phyloP scores from a whole-genome alignment of 1,140 invertebrate species.

The Trichonephila clavata region DNA sequence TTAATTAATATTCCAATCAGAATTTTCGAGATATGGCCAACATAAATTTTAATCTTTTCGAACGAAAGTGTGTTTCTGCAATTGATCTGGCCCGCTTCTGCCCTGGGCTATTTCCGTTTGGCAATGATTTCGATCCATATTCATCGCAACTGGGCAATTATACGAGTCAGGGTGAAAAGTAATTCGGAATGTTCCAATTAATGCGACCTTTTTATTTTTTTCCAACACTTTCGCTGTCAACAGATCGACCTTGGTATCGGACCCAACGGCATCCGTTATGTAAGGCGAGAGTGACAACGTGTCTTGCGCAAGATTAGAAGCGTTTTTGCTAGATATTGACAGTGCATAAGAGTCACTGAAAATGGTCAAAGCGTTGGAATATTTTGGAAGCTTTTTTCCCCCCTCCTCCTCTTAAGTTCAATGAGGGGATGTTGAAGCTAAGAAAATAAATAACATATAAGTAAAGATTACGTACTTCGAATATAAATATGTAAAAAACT shows the following conservation, averaged over 20 bases:
- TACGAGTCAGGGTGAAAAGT: slow-evolving; percentile 7
- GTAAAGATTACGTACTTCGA: too few relatives aligned
- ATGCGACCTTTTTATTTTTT: background rate
- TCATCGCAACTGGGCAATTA: background rate
- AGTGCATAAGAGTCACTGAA: background rate
- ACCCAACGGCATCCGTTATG: background rate
- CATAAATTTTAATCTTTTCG: too few relatives aligned
- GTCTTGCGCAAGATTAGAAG: background rate
- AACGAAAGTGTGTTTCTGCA: background rate
- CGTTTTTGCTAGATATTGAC: background rate
- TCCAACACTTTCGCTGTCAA: background rate
- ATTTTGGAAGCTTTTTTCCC: background rate
- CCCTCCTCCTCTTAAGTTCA: too few relatives aligned
- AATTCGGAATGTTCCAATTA: background rate
- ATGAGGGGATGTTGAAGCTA: too few relatives aligned
- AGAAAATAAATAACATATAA: too few relatives aligned
- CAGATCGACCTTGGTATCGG: background rate
- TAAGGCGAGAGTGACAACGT: background rate
- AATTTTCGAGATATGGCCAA: too few relatives aligned
- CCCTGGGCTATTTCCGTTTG: background rate
- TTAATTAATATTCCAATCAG: too few relatives aligned
- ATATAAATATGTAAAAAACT: too few relatives aligned
- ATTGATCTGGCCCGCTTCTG: background rate
- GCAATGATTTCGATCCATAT: background rate
- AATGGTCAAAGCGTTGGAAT: background rate